A percentile compares a stretch with the other conserved stretches of the same genome.
These are phyloP conservation scores for Perca flavescens DNA, from an alignment of 2,113 vertebrate genomes.

Conservation along the genomic window DNA sequence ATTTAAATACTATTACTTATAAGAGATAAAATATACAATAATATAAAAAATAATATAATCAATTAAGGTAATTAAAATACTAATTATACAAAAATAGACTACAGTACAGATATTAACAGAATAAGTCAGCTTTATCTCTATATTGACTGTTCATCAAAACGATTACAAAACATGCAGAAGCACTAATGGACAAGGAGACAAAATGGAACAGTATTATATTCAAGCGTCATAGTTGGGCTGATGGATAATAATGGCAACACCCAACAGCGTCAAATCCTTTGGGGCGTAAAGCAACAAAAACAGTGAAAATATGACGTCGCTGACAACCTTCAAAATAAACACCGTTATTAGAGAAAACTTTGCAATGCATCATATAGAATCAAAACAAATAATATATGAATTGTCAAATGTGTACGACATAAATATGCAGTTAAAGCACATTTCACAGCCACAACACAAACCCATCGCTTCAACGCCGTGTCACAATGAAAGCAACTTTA, in stretches of 20 bases:
- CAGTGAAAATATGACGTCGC: background rate
- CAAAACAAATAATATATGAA: background rate
- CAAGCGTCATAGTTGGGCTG: accelerated
- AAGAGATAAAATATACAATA: background rate
- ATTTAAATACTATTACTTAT: background rate
- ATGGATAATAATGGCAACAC: background rate
- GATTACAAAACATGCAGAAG: background rate
- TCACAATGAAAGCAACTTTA: background rate
- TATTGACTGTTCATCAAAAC: background rate
- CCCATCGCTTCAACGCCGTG: background rate
- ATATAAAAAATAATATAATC: too few species aligned
- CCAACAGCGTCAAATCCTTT: too few species aligned
- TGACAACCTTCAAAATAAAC: constrained; percentile 15
- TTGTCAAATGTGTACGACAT: background rate
- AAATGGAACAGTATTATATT: background rate
- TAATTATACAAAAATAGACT: too few species aligned
- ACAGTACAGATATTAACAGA: too few species aligned
- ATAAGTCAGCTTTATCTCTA: too few species aligned
- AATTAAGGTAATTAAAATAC: background rate
- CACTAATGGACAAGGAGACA: background rate
- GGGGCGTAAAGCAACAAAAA: background rate
- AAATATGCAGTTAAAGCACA: background rate
- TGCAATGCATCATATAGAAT: background rate
- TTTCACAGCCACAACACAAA: too few species aligned
- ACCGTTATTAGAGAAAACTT: background rate